phyloP scores from a whole-genome alignment of 2,113 vertebrate species.

The Pimephales promelas region DNA sequence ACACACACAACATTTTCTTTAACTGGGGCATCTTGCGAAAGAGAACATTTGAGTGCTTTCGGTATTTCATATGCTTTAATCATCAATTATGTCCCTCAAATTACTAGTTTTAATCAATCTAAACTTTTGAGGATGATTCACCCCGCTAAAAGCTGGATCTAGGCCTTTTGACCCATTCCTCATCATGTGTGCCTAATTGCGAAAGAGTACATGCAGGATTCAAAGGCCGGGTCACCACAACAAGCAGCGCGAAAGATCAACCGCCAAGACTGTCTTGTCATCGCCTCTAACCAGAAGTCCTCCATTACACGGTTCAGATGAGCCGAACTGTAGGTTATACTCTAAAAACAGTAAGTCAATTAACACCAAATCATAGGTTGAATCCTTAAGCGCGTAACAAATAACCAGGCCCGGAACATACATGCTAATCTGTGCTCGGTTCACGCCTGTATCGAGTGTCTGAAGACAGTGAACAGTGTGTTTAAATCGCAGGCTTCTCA shows the following conservation, averaged over 20 bases:
- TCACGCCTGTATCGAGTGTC: constrained; percentile 1
- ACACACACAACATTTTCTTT: not conserved
- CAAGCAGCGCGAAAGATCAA: constrained; percentile 15
- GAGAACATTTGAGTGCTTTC: constrained; percentile 15
- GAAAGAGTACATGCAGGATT: not conserved
- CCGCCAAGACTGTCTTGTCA: constrained; percentile 24
- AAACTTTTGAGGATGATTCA: not conserved
- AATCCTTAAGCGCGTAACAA: not conserved
- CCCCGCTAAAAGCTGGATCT: not conserved
- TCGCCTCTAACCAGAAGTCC: not conserved
- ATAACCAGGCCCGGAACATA: not conserved
- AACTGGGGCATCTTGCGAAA: constrained; percentile 17
- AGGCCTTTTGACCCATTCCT: not conserved
- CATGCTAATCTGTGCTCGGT: not conserved
- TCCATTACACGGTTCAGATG: constrained; percentile 35
- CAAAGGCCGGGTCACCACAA: constrained; percentile 20
- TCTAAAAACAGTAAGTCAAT: constrained; percentile 7
- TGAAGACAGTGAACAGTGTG: constrained; percentile 2
- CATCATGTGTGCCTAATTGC: not conserved
- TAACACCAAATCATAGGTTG: not conserved
- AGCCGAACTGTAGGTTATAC: constrained; percentile 18
- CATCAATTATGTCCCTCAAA: constrained; percentile 24
- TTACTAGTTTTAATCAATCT: constrained; percentile 25
- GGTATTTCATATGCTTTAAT: constrained; percentile 25
- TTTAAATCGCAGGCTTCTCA: constrained; percentile 49